Evolutionary conservation across 2,888 invertebrate species (phyloP).

Genomic region (Orthonevra nobilis): DNA sequence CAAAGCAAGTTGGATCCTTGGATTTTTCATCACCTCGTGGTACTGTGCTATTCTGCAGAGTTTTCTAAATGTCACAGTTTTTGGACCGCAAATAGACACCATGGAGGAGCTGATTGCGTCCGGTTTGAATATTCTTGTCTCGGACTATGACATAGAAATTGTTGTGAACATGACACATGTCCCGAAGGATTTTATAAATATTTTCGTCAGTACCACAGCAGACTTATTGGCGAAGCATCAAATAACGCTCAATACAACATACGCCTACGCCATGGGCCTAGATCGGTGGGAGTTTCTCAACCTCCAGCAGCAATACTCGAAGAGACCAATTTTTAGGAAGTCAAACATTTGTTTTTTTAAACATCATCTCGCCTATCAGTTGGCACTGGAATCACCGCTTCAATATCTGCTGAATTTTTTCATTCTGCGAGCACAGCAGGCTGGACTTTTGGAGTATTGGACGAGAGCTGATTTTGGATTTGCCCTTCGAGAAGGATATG

Average conservation of each 20-base stretch:
- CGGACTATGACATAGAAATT: slow-evolving; percentile 70
- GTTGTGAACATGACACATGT: slow-evolving; percentile 42
- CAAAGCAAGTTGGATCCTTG: slow-evolving; percentile 1
- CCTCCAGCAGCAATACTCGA: slow-evolving; percentile 73
- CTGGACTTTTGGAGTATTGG: slow-evolving; percentile 21
- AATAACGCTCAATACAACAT: slow-evolving; percentile 72
- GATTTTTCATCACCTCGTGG: slow-evolving; percentile 12
- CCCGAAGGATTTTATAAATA: slow-evolving; percentile 67
- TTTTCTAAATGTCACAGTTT: slow-evolving; percentile 17
- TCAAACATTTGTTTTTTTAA: slow-evolving; percentile 75
- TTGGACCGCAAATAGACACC: slow-evolving; percentile 72
- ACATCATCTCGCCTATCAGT: slow-evolving; percentile 74
- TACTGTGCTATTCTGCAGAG: slow-evolving; percentile 29
- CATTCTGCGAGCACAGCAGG: slow-evolving; percentile 2
- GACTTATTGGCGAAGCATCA: slow-evolving; percentile 71
- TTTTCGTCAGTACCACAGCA: slow-evolving; percentile 66
- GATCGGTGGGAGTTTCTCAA: slow-evolving; percentile 76
- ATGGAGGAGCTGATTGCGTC: slow-evolving; percentile 73
- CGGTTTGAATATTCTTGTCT: slow-evolving; percentile 72
- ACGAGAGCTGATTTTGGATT: not conserved
- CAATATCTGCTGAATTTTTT: slow-evolving; percentile 14
- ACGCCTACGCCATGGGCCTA: slow-evolving; percentile 73
- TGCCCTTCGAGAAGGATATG: slow-evolving; percentile 10
- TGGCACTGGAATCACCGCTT: slow-evolving; percentile 9
- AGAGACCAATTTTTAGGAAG: slow-evolving; percentile 73